Base-by-base conservation (phyloP, 2,888 invertebrate genomes). In the Macrosiphum euphorbiae region DNA sequence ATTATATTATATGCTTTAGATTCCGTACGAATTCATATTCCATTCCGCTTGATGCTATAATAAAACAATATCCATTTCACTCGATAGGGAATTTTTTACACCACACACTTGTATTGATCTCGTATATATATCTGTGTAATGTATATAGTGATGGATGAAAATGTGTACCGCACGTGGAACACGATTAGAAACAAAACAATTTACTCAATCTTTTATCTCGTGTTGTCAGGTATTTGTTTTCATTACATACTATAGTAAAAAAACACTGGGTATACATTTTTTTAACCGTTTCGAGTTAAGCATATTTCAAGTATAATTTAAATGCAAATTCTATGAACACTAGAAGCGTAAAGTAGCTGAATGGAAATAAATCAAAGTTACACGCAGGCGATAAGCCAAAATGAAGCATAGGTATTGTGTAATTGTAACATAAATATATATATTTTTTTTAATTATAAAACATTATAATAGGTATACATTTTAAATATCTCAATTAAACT, bases 171-270 rank as follows among this genome's bases (percentile, higher is more conserved):
- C 26, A 90, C 26, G 4, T 35, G 13, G 26, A 47, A 61, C 61
- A 35, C 8, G 47, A 90, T 90, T 61, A 90, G 61, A 90, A 61
- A 61, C 20, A 90, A 90, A 67, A 90, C n/a, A 90, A 90, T 41
- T 13, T 67, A 47, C 47, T 47, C 3, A 44, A 11, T 47, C 67
- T 44, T n/a, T 52, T 52, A 90, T 90, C 90, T 90, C 28, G 8
- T 26, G 13, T n/a, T 84, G 35, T 41, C 52, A 84, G 41, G 13
- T 90, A 50, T 50, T 67, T 61, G n/a, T 67, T 61, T 61, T n/a
- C 47, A 35, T 90, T 20, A n/a, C 47, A 61, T 13, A 67, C 28
- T 0, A 16, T 2, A 10, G 28, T 16, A 58, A 47, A 86, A 44
- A 11, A 87, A 16, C 47, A 87, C 5, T 2, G 35, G 47, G 11